Evolutionary conservation across 2,888 invertebrate genomes (phyloP).

Genomic region (Lissonota sp.): DNA sequence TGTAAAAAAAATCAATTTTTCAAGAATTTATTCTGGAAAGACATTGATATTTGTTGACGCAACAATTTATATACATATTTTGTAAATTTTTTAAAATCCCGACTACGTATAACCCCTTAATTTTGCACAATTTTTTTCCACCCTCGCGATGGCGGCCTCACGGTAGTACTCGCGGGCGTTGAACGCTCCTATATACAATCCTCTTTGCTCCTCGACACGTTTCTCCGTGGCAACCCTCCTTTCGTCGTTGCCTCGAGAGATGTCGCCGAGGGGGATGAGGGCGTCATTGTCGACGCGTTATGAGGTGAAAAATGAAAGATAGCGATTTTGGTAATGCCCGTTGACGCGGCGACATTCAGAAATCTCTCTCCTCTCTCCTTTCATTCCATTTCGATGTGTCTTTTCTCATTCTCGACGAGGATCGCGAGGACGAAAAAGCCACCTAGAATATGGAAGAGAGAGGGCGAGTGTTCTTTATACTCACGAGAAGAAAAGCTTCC

Average conservation of each 20-base stretch:
- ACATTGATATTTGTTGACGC: too few species aligned
- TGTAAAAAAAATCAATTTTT: too few species aligned
- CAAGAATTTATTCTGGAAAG: too few species aligned
- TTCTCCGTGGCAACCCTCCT: constrained; percentile 46
- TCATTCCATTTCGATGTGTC: constrained; percentile 20
- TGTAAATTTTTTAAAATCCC: too few species aligned
- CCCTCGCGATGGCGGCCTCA: too few species aligned
- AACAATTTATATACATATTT: too few species aligned
- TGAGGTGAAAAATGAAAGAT: constrained; percentile 82
- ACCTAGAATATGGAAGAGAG: constrained; percentile 11
- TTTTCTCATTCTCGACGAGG: background rate
- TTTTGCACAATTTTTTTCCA: too few species aligned
- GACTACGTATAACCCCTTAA: too few species aligned
- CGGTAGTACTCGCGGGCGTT: too few species aligned
- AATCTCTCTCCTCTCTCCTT: constrained; percentile 12
- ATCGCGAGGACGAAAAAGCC: too few species aligned
- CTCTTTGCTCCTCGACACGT: constrained; percentile 32
- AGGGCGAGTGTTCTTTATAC: constrained; percentile 33
- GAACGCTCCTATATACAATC: background rate
- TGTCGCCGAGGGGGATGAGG: constrained; percentile 28
- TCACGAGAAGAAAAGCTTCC: constrained; percentile 43
- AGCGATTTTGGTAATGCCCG: constrained; percentile 75
- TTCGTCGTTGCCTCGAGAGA: background rate
- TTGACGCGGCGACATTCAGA: constrained; percentile 49
- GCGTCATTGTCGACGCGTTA: constrained; percentile 79